A percentile compares a stretch with the other conserved stretches of the same genome.
Conservation (phyloP, 2,888 invertebrate genomes). For the Perizoma flavofasciatum region DNA sequence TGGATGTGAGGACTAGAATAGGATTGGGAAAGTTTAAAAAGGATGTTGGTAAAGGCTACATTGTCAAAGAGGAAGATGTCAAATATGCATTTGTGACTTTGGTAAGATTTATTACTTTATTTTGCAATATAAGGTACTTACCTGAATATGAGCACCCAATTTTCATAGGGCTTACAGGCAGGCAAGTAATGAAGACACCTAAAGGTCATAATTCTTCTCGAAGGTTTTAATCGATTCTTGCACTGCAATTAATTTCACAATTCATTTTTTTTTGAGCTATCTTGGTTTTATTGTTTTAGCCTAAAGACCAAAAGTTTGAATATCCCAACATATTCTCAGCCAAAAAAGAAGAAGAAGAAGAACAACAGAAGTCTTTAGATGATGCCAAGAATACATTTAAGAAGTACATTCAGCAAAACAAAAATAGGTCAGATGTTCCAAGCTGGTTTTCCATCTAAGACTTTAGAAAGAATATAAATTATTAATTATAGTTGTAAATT, state of each 20-base stretch:
- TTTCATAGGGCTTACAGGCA: no score
- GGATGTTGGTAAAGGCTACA: conserved; percentile 84
- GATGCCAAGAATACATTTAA: conserved; percentile 85
- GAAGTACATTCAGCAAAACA: conserved; percentile 85
- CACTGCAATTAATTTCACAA: no score
- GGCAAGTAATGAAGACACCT: no score
- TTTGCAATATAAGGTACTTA: neutral
- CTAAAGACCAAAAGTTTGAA: conserved; percentile 87
- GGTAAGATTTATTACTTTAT: conserved; percentile 73
- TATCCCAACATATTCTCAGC: conserved; percentile 90
- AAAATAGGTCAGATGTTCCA: conserved; percentile 88
- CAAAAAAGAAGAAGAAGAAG: conserved; percentile 80
- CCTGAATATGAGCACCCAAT: no score
- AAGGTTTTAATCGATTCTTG: no score
- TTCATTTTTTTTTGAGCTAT: no score
- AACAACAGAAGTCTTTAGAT: conserved; percentile 84
- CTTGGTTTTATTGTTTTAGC: conserved; percentile 78
- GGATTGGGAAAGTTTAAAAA: conserved; percentile 86
- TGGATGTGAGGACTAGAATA: conserved; percentile 90
- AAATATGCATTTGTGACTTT: conserved; percentile 91
- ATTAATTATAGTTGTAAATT: conserved; percentile 20
- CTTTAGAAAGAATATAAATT: neutral
- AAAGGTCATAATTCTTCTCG: no score
- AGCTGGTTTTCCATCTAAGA: conserved; percentile 90
- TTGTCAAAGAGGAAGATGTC: conserved; percentile 92